These are phyloP conservation scores for Zootoca vivipara DNA, from an alignment of 2,113 vertebrate species.

Conservation along the genomic window DNA sequence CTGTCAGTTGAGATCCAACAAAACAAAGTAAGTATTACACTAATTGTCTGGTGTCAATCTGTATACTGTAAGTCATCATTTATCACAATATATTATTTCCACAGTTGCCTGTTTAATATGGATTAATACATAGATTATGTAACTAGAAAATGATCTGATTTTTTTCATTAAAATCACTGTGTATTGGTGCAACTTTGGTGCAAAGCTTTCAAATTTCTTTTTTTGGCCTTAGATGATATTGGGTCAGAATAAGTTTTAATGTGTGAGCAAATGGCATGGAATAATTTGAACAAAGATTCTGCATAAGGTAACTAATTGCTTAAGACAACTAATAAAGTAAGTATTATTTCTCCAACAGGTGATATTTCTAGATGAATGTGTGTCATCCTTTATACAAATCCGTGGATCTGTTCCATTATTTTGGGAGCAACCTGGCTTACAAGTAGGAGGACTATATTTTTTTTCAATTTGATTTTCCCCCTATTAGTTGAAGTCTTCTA, in stretches of 20 bases:
- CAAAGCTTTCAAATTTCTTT: not conserved
- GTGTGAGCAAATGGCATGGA: not conserved
- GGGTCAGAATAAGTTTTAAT: not conserved
- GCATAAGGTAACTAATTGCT: not conserved
- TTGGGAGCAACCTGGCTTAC: slow-evolving; percentile 98
- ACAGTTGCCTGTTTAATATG: not conserved
- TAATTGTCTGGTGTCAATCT: not conserved
- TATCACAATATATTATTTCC: not conserved
- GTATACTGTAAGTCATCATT: not conserved
- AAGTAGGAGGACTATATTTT: slow-evolving; percentile 76
- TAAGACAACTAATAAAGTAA: not conserved
- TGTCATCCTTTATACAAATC: slow-evolving; percentile 97
- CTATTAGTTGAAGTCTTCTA: not conserved
- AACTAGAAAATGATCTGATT: not conserved
- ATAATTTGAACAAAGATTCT: not conserved
- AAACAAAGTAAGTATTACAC: not conserved
- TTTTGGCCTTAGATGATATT: not conserved
- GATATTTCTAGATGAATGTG: slow-evolving; percentile 92
- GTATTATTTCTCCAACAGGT: slow-evolving; percentile 76
- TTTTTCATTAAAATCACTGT: not conserved
- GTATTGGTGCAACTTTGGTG: not conserved
- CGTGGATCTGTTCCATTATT: slow-evolving; percentile 96
- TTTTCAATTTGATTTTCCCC: not conserved
- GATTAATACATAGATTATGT: not conserved
- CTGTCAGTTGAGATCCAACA: no score